Evolutionary conservation across 2,888 invertebrate species (phyloP).

Genomic region (Drosophila kuntzei): DNA sequence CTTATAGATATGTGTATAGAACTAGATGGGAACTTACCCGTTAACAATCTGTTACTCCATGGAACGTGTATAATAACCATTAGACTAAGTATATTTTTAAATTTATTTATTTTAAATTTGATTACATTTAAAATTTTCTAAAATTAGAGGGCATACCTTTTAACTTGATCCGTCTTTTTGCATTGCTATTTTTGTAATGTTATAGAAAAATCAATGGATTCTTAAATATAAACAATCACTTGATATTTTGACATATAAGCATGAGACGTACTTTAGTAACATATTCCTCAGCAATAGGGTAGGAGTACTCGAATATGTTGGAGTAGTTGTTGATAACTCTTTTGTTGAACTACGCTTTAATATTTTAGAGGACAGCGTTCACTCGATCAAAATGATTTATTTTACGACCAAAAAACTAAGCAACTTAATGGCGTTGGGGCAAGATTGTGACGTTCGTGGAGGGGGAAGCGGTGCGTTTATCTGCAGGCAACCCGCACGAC

Average conservation of each 20-base stretch:
- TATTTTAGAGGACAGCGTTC: constrained; percentile 57
- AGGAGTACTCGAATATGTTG: neutral
- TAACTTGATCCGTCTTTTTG: neutral
- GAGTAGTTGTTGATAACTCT: constrained; percentile 13
- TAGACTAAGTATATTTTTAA: too few relatives aligned
- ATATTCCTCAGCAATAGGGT: neutral
- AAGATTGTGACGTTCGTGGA: constrained; percentile 9
- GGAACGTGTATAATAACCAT: too few relatives aligned
- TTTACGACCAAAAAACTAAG: constrained; percentile 32
- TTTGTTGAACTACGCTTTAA: constrained; percentile 45
- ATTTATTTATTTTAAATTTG: neutral
- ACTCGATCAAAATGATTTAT: constrained; percentile 79
- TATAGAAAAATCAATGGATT: neutral
- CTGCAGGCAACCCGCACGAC: constrained; percentile 42
- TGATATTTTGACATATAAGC: constrained; percentile 8
- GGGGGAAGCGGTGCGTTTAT: constrained; percentile 49
- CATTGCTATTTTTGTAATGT: neutral
- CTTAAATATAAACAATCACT: neutral
- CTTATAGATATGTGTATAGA: too few relatives aligned
- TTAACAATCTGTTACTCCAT: too few relatives aligned
- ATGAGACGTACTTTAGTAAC: constrained; percentile 1
- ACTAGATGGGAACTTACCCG: too few relatives aligned
- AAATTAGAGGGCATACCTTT: too few relatives aligned
- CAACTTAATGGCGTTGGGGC: constrained; percentile 36
- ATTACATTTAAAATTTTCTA: neutral